Percentiles rank a stretch among this genome's conserved stretches.
These are phyloP conservation scores for Cerceris rybyensis DNA, from an alignment of 2,888 invertebrate species.

Conservation along the genomic window DNA sequence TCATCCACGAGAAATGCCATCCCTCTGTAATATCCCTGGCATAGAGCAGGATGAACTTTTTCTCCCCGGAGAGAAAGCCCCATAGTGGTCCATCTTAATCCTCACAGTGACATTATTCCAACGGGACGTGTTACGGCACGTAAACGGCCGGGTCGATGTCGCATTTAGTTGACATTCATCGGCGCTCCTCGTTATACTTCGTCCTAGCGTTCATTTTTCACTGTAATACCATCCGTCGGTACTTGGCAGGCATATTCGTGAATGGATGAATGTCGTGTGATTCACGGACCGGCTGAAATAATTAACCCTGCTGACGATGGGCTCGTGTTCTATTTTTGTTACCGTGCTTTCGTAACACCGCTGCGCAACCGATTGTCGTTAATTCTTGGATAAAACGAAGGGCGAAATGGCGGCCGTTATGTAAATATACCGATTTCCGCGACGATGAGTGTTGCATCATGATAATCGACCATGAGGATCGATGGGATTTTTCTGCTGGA, in stretches of 20 bases:
- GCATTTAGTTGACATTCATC: slow-evolving; percentile 62
- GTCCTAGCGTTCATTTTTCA: slow-evolving; percentile 56
- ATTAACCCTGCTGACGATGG: slow-evolving; percentile 33
- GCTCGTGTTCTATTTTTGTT: slow-evolving; percentile 14
- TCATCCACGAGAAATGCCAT: not conserved
- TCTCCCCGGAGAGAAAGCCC: not conserved
- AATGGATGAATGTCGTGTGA: slow-evolving; percentile 58
- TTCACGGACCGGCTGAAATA: slow-evolving; percentile 52
- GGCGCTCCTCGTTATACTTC: slow-evolving; percentile 46
- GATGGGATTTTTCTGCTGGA: too few relatives aligned
- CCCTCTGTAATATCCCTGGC: not conserved
- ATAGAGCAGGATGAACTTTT: not conserved
- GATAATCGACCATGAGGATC: not conserved
- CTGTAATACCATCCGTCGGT: slow-evolving; percentile 50
- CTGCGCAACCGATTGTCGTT: not conserved
- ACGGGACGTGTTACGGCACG: slow-evolving; percentile 35
- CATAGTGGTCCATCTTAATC: slow-evolving; percentile 15
- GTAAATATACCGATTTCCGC: not conserved
- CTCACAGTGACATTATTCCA: slow-evolving; percentile 26
- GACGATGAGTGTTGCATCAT: not conserved
- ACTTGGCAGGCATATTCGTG: slow-evolving; percentile 50
- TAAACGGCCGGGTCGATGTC: slow-evolving; percentile 38
- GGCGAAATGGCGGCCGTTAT: not conserved
- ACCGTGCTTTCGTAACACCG: not conserved
- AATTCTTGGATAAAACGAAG: not conserved